These are phyloP conservation scores for Beroe ovata DNA, from an alignment of 37 sponge, comb jelly and placozoan genomes.

Conservation along the genomic window DNA sequence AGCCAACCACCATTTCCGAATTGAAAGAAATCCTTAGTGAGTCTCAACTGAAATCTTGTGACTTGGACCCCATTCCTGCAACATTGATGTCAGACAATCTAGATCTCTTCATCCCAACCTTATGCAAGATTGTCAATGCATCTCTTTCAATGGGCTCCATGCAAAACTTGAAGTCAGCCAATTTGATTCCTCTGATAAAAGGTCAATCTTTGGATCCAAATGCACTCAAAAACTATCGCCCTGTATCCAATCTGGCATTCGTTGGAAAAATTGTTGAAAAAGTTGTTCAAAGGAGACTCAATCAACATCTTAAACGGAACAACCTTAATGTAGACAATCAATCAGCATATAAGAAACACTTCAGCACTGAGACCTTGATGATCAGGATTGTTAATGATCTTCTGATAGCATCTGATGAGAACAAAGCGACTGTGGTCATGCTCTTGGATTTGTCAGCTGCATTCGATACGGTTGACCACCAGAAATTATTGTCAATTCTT, in stretches of 20 bases:
- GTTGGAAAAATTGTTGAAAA: neutral
- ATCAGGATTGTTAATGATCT: too few relatives aligned
- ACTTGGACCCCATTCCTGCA: neutral
- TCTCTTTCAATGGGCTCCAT: neutral
- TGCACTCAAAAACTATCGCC: too few relatives aligned
- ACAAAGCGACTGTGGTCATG: neutral
- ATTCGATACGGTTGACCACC: too few relatives aligned
- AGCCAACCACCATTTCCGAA: neutral
- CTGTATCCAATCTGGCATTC: neutral
- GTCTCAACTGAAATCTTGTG: neutral
- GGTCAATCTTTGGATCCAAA: neutral
- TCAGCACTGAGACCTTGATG: too few relatives aligned
- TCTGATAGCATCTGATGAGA: constrained; percentile 1
- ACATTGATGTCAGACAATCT: neutral
- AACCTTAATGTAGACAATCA: neutral
- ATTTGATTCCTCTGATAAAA: neutral
- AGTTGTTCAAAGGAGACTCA: neutral
- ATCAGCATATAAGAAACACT: too few relatives aligned
- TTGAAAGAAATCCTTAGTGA: neutral
- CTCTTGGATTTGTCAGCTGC: neutral
- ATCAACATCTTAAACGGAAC: neutral
- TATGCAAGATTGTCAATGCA: too few relatives aligned
- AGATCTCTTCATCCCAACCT: too few relatives aligned
- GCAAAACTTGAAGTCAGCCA: neutral
- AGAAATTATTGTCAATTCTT: too few relatives aligned